Evolutionary conservation across 2,113 vertebrate species (phyloP).

Genomic region (Cavia aperea): DNA sequence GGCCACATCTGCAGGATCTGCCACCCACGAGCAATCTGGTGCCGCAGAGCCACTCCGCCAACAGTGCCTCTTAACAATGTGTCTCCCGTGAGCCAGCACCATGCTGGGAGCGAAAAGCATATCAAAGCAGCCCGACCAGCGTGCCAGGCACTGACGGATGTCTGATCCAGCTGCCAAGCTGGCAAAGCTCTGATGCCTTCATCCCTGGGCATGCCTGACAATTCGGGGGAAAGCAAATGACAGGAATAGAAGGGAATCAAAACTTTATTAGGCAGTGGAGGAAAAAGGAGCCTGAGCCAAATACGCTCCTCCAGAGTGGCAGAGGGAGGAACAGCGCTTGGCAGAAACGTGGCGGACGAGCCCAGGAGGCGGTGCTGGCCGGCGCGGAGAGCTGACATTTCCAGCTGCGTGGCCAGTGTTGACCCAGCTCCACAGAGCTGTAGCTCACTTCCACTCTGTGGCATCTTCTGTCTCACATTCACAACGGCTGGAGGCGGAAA

Average conservation of each 20-base stretch:
- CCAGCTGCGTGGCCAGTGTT: neutral
- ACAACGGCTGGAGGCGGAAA: neutral
- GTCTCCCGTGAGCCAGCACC: neutral
- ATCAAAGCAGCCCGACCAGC: neutral
- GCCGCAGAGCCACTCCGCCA: neutral
- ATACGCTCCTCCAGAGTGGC: neutral
- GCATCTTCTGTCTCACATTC: neutral
- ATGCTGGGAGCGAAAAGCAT: neutral
- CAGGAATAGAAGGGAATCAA: neutral
- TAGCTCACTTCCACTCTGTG: neutral
- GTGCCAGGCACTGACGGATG: neutral
- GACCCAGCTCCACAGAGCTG: neutral
- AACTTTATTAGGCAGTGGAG: neutral
- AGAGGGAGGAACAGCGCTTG: neutral
- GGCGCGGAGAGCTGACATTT: neutral
- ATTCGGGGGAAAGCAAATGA: neutral
- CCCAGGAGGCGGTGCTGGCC: neutral
- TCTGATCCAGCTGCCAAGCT: neutral
- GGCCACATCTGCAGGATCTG: neutral
- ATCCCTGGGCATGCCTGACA: neutral
- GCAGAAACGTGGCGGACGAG: accelerated
- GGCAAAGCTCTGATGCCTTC: neutral
- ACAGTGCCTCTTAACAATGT: neutral
- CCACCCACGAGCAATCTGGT: slow-evolving; percentile 37
- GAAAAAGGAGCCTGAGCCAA: neutral